Evolutionary conservation across 2,113 vertebrate species (phyloP), one percentile per base, ranked within the genome.

Genomic region (Chelonoidis abingdonii): DNA sequence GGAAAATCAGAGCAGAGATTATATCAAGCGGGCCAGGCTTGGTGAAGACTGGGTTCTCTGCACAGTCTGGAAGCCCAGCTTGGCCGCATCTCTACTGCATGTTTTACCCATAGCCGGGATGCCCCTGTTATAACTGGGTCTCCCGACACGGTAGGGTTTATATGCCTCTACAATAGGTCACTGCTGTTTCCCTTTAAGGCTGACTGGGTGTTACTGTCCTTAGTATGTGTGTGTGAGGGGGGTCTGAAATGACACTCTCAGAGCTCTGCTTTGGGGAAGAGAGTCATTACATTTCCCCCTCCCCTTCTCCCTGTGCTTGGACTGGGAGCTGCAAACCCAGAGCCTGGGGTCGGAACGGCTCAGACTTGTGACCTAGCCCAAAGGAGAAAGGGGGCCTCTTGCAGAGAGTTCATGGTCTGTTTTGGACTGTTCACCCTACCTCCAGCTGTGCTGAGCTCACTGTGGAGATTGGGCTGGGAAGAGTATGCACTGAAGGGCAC

Each of bases 121-220:
- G 65, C 17, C 17, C 8, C 5, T n/a, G 35, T n/a, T 38, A 21
- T 69, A 4, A 22, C 8, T 21, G n/a, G 65, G 65, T 72, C 17
- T 38, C 38, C 44, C 22, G 13, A 4, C 41, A 2, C 12, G 5
- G 10, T 8, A 80, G 84, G 62, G 79, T 38, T 50, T 50, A 54
- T 52, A 2, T 2, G 0, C 47, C 8, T 84, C 92, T 95, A 79
- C 84, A 79, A 72, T 49, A 0, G 0, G 78, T 35, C 12, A 1
- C 5, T 84, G 89, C 75, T 10, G 2, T 22, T 53, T 31, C 50
- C 65, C 86, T 27, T 69, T 69, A 69, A 69, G 5, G 3, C 22
- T 0, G 89, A 53, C 65, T 5, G n/a, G 54, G 80, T 14, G 38
- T 47, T 3, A 78, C 80, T 79, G 84, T 44, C 86, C 41, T 80